Percentiles rank a stretch among this genome's conserved stretches.
Conservation (phyloP, 2,888 invertebrate species). For the Cosmia trapezina region DNA sequence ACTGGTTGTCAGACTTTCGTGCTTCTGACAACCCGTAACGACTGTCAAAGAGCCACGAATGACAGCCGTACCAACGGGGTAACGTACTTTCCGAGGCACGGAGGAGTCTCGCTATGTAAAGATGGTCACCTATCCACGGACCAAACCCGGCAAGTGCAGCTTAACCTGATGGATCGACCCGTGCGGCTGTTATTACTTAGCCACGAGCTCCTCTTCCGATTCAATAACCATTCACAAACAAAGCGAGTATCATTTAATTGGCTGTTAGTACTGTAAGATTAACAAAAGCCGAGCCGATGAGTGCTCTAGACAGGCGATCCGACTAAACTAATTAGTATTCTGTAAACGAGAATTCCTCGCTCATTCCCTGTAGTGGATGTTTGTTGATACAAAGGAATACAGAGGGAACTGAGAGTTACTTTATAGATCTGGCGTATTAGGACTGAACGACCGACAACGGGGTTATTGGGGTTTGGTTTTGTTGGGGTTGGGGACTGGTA, state of each 20-base stretch:
- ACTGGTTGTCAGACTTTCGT: too few relatives aligned
- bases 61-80: too few relatives aligned
- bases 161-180: too few relatives aligned
- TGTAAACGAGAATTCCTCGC: constrained; percentile 22
- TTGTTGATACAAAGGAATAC: constrained; percentile 3
- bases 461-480: too few relatives aligned
- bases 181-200: too few relatives aligned
- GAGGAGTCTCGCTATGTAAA: too few relatives aligned
- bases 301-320: constrained; percentile 27
- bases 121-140: too few relatives aligned
- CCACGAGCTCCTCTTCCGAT: not conserved
- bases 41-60: too few relatives aligned
- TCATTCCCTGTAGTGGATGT: constrained; percentile 3
- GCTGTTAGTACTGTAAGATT: constrained; percentile 20
- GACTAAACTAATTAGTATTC: constrained; percentile 47
- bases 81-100: too few relatives aligned
- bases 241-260: constrained; percentile 30
- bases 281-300: constrained; percentile 19
- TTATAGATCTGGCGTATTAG: not conserved
- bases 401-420: not conserved
- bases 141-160: too few relatives aligned
- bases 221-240: constrained; percentile 16
- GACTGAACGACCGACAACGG: not conserved
- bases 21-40: too few relatives aligned
- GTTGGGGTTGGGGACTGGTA: too few relatives aligned